Base-by-base conservation (phyloP, 2,797 vertebrate species). In the Thalassophryne amazonica region DNA sequence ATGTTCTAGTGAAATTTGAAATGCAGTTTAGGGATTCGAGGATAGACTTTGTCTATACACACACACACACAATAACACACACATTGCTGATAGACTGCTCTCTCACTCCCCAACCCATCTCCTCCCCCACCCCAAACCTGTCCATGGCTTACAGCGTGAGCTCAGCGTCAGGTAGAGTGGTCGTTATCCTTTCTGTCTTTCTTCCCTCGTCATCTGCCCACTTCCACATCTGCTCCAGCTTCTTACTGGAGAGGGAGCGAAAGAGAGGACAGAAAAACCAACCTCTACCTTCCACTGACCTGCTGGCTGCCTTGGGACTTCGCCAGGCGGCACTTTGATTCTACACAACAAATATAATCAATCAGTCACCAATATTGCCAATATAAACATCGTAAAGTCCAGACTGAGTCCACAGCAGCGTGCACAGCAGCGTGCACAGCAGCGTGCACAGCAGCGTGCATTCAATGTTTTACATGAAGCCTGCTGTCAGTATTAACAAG, bases 121-220 rank as follows among this genome's bases (percentile, higher is more conserved):
- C 9, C 27, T 48, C 41, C 30, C 17, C 51, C 56, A 47, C 41
- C 60, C 38, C 47, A 49, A 69, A 64, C 50, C 54, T 76, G 73
- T 64, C 64, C 60, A 45, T 57, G 65, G 55, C 86, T 86, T 81
- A 76, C 96, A 99, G 97, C 96, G 97, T 69, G 97, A 99, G 92
- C 95, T 98, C 93, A 98, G 93, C 89, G 97, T 99, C 94, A 98
- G 97, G 97, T 99, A 97, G 94, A 96, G 91, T 91, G 81, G 83
- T 65, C 72, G 82, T 85, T 81, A 82, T 81, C 54, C 59, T 82
- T 42, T 79, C 78, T 85, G 40, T 81, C 59, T 36, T 74, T 80
- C 76, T 78, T 66, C 80, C 72, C 56, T 61, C 55, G 25, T 65
- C 68, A 59, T 74, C 75, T 67, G 55, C 66, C 58, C 60, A 29